phyloP scores from a whole-genome alignment of 1,140 invertebrate species.

The Drosophila takahashii region DNA sequence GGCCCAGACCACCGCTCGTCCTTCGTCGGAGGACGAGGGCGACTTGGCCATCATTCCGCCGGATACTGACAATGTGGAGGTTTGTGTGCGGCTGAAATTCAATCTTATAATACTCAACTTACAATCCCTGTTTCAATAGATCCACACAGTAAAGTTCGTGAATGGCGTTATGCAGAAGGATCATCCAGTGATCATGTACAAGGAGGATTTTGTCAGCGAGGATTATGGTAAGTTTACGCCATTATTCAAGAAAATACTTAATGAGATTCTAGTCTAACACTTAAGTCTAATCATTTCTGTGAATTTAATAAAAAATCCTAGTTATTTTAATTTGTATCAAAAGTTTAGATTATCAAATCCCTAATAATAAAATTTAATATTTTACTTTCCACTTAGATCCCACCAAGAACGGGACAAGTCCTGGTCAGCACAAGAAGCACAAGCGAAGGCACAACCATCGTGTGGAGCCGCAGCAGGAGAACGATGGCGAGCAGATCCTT shows the following conservation, averaged over 20 bases:
- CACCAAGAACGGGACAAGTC: conserved; percentile 46
- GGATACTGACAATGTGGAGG: conserved; percentile 76
- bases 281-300: no score
- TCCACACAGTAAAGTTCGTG: conserved; percentile 67
- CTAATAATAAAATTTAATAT: neutral
- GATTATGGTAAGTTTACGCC: conserved; percentile 67
- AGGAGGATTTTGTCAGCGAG: conserved; percentile 78
- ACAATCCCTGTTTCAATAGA: conserved; percentile 28
- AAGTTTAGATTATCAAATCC: no score
- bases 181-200: conserved; percentile 80
- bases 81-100: conserved; percentile 23
- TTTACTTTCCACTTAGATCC: conserved; percentile 44
- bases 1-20: conserved; percentile 26
- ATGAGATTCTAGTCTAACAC: no score
- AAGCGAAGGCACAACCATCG: conserved; percentile 35
- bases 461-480: conserved; percentile 13
- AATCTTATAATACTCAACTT: conserved; percentile 4
- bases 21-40: conserved; percentile 44
- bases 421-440: conserved; percentile 22
- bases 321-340: no score
- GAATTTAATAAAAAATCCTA: no score
- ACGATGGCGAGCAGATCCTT: conserved; percentile 51
- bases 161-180: conserved; percentile 67
- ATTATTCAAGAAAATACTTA: no score
- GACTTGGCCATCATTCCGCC: conserved; percentile 54